Evolutionary conservation across 2,113 vertebrate species (phyloP).

Genomic region (Paramisgurnus dabryanus): DNA sequence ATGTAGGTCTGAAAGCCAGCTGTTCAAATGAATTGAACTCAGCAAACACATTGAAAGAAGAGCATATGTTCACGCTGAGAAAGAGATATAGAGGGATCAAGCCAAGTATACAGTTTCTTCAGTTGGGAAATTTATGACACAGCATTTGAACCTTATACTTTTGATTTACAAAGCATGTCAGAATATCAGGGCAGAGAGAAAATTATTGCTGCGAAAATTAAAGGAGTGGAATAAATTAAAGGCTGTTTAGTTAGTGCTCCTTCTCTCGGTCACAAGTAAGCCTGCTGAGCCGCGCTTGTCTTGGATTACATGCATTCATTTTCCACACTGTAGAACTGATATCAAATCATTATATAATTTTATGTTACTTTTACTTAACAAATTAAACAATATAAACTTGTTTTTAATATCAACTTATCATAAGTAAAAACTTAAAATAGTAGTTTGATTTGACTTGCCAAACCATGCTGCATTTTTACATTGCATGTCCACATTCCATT

Average conservation of each 20-base stretch:
- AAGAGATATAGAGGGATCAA: constrained; percentile 5
- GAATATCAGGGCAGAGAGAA: constrained; percentile 51
- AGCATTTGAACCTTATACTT: constrained; percentile 48
- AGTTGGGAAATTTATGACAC: constrained; percentile 32
- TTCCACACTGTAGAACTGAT: constrained; percentile 11
- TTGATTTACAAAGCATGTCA: constrained; percentile 61
- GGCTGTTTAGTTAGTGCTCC: constrained; percentile 47
- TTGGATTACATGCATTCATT: constrained; percentile 50
- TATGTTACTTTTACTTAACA: too few species aligned
- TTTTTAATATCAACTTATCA: too few species aligned
- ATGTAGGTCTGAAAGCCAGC: not conserved
- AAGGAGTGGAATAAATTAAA: constrained; percentile 51
- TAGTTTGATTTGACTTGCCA: too few species aligned
- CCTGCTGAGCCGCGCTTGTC: constrained; percentile 52
- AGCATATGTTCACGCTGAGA: constrained; percentile 22
- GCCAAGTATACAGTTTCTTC: constrained; percentile 47
- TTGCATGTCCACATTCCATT: too few species aligned
- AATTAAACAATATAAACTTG: too few species aligned
- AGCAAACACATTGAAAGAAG: not conserved
- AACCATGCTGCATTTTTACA: too few species aligned
- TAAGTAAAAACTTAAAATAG: too few species aligned
- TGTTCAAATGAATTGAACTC: constrained; percentile 23
- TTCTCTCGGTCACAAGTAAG: constrained; percentile 40
- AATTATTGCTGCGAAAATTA: constrained; percentile 51
- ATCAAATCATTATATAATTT: too few species aligned